Base-by-base conservation (phyloP, 2,888 invertebrate species). In the Cosmia trapezina region DNA sequence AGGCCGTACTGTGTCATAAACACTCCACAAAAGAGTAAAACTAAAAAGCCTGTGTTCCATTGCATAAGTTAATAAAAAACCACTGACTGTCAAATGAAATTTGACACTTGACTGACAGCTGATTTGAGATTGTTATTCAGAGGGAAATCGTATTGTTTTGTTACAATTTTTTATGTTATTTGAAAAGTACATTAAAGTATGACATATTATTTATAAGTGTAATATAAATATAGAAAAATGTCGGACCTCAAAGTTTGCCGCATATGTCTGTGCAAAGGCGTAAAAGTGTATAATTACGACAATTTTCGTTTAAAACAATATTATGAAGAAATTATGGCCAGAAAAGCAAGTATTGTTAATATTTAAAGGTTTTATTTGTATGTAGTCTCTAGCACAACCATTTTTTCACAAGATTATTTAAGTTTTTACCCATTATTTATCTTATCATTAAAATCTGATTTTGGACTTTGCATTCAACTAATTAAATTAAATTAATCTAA, bases 271-370 rank as follows among this genome's bases (percentile, higher is more conserved):
- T 83, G 88, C 57, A 92, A 91, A 12, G 91, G 91, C 61, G 87
- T 89, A 8, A 94, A 92, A 89, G 79, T 92, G 69, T 95, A 90
- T 77, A 88, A 88, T 67, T 89, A 87, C 62, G 86, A 92, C 83
- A 88, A 84, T 78, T 93, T 86, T 83, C 89, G 92, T 65, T 85
- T 95, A 6, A 91, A 92, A 85, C 87, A 87, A 4, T 93, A 91
- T 85, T 94, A 94, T 78, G 94, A 94, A 88, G 93, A 94, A 89
- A 87, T 94, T 72, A 88, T 93, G 87, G 89, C 89, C 9, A 78
- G 87, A 76, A 92, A 91, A 84, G 94, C 91, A 85, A 92, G 90
- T 91, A 78, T 37, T 68, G 60, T 8, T 11, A 9, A 12, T 47
- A 37, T 51, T 12, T 47, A 11, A 4, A 12, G 3, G 0, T 14